These are phyloP conservation scores for Hypotaenidia okinawae DNA, from an alignment of 2,797 vertebrate genomes.

Conservation along the genomic window DNA sequence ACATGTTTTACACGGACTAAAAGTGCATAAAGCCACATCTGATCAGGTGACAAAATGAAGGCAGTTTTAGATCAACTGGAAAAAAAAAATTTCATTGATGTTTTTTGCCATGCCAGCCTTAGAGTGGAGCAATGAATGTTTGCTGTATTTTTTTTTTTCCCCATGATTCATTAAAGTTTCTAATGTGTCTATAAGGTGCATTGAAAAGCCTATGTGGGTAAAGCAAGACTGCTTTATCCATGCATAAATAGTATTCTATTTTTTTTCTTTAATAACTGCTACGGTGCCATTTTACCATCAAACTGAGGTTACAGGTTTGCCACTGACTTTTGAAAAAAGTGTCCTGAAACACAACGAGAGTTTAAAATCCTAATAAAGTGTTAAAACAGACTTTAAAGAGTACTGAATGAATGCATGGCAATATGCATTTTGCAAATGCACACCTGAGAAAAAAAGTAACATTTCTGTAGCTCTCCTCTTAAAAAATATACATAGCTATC, in stretches of 20 bases:
- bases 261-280: not conserved
- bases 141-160: not conserved
- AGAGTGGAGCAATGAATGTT: not conserved
- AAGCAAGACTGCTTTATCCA: not conserved
- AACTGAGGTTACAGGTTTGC: not conserved
- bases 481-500: not conserved
- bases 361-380: not conserved
- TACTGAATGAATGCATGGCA: not conserved
- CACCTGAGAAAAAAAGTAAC: not conserved
- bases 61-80: not conserved
- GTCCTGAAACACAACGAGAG: not conserved
- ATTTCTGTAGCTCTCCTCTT: not conserved
- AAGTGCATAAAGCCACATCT: not conserved
- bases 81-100: not conserved
- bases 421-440: not conserved
- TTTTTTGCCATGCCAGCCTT: not conserved
- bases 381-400: not conserved
- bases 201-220: not conserved
- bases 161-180: not conserved
- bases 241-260: not conserved
- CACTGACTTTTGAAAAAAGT: not conserved
- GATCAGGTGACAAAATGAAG: slow-evolving; percentile 24
- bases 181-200: rapidly evolving
- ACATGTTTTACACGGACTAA: not conserved
- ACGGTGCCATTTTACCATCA: rapidly evolving